These are phyloP conservation scores for Unio delphinus DNA, from an alignment of 2,888 invertebrate species.

Conservation along the genomic window DNA sequence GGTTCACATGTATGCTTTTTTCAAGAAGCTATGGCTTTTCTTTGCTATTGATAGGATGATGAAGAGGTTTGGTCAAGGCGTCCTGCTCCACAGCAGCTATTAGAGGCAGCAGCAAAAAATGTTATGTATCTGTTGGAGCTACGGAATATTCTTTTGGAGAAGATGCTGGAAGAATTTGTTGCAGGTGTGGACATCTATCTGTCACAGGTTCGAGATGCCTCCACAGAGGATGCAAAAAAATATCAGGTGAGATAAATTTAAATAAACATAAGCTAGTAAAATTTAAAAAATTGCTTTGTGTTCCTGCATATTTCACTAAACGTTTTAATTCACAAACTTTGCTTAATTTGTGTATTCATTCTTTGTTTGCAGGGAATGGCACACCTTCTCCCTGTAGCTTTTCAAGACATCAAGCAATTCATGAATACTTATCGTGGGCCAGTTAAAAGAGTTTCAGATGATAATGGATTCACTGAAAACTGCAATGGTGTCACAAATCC, in stretches of 20 bases:
- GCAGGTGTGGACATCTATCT: conserved; percentile 65
- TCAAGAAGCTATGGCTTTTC: no score
- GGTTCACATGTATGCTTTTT: no score
- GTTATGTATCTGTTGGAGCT: conserved; percentile 57
- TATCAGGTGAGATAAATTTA: conserved; percentile 28
- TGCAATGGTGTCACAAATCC: conserved; percentile 33
- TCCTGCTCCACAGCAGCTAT: conserved; percentile 43
- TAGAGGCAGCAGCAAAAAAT: conserved; percentile 52
- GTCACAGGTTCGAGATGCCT: conserved; percentile 52
- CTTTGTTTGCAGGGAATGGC: conserved; percentile 25
- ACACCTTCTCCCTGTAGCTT: conserved; percentile 45
- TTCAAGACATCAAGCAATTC: conserved; percentile 34
- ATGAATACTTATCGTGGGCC: conserved; percentile 18
- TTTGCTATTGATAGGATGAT: conserved; percentile 43
- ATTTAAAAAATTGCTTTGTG: not conserved
- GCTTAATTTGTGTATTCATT: not conserved
- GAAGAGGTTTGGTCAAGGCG: conserved; percentile 54
- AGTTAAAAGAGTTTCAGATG: conserved; percentile 7
- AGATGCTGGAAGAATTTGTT: conserved; percentile 61
- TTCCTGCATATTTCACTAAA: not conserved
- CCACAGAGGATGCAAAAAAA: conserved; percentile 34
- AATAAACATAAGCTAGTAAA: not conserved
- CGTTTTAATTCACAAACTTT: not conserved
- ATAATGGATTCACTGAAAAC: conserved; percentile 45
- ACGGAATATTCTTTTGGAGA: conserved; percentile 52